Evolutionary conservation across 1,140 invertebrate genomes (phyloP).

Genomic region (Drosophila bocki): DNA sequence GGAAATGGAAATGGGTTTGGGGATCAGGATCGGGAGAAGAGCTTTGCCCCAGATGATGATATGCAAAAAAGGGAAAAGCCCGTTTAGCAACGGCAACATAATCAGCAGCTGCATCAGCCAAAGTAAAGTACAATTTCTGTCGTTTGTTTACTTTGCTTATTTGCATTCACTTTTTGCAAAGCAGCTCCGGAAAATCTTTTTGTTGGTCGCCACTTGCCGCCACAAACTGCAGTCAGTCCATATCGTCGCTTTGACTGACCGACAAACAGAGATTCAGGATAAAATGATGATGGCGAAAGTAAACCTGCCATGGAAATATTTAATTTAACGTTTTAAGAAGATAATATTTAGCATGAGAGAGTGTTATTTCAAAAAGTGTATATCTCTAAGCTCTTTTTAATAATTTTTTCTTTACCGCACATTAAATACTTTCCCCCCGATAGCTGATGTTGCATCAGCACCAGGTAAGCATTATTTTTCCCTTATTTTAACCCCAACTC

Average conservation of each 20-base stretch:
- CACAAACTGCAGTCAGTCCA: constrained; percentile 41
- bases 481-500: constrained; percentile 27
- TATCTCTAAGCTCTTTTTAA: neutral
- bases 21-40: constrained; percentile 20
- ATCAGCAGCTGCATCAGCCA: constrained; percentile 30
- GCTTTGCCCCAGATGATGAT: constrained; percentile 37
- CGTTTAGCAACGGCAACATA: constrained; percentile 67
- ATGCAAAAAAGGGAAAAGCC: constrained; percentile 73
- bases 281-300: neutral
- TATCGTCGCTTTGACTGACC: neutral
- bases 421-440: constrained; percentile 28
- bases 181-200: constrained; percentile 38
- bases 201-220: constrained; percentile 68
- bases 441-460: constrained; percentile 53
- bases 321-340: neutral
- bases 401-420: neutral
- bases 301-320: neutral
- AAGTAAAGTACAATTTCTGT: constrained; percentile 59
- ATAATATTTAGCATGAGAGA: neutral
- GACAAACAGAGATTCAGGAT: constrained; percentile 21
- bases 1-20: constrained; percentile 12
- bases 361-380: neutral
- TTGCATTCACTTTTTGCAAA: constrained; percentile 53
- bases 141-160: constrained; percentile 65
- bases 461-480: constrained; percentile 19